These are phyloP conservation scores for Scylla paramamosain DNA, from an alignment of 1,140 invertebrate genomes.

Conservation along the genomic window DNA sequence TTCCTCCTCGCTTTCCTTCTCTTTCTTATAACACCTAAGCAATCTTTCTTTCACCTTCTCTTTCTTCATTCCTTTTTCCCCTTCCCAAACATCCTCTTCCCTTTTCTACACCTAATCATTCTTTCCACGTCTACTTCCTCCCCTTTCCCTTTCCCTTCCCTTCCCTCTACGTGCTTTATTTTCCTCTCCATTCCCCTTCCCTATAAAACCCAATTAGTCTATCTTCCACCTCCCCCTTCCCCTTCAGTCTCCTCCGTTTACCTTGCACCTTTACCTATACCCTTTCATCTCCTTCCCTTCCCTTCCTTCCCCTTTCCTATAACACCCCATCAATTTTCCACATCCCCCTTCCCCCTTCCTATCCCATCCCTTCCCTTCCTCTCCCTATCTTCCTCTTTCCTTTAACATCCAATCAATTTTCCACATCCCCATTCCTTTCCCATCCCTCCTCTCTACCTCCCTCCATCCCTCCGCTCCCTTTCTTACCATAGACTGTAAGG, in stretches of 20 bases:
- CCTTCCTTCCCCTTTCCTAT: background rate
- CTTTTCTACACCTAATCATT: too few relatives aligned
- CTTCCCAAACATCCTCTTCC: too few relatives aligned
- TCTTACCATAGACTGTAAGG: constrained; percentile 75
- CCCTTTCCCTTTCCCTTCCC: background rate
- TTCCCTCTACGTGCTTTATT: background rate
- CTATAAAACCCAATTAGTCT: background rate
- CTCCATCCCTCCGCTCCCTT: background rate
- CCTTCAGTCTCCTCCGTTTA: background rate
- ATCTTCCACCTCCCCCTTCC: background rate
- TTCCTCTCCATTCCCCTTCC: background rate
- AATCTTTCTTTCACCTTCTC: too few relatives aligned
- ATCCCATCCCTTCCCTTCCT: too few relatives aligned
- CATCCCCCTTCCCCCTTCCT: too few relatives aligned
- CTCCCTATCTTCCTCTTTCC: too few relatives aligned
- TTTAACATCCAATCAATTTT: too few relatives aligned
- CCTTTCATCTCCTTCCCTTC: background rate
- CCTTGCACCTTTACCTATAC: background rate
- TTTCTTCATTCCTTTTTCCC: too few relatives aligned
- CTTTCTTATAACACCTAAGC: background rate
- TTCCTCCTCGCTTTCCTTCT: background rate
- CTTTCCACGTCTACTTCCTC: background rate
- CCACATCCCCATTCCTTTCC: background rate
- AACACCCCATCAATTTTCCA: too few relatives aligned
- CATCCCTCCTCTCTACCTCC: too few relatives aligned